Conservation (phyloP, 2,113 vertebrate genomes). For the Brienomyrus brachyistius region DNA sequence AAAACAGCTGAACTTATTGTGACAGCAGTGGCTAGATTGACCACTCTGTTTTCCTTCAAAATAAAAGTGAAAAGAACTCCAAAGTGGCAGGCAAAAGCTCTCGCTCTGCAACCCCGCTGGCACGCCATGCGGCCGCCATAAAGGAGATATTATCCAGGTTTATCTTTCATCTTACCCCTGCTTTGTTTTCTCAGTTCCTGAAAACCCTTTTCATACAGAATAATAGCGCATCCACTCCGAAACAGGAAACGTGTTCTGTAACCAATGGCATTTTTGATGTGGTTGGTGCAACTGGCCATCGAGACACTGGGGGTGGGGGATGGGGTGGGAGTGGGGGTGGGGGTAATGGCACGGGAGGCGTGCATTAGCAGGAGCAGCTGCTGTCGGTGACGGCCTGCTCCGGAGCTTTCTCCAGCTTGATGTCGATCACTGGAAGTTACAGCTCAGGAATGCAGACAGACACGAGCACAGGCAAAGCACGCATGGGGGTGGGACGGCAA, state of each 20-base stretch:
- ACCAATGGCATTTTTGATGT: conserved; percentile 45
- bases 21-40: neutral
- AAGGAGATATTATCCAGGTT: neutral
- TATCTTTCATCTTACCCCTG: conserved; percentile 1
- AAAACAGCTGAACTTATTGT: neutral
- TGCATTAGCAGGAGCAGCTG: conserved; percentile 78
- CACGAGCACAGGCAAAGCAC: neutral
- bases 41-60: neutral
- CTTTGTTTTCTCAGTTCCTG: conserved; percentile 37
- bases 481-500: neutral
- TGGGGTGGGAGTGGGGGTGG: conserved; percentile 25
- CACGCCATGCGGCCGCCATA: neutral
- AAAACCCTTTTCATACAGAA: conserved; percentile 48
- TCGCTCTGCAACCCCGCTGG: neutral
- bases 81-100: neutral
- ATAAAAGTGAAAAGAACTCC: neutral
- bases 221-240: conserved; percentile 70
- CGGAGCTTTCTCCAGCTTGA: conserved; percentile 79
- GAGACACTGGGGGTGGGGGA: conserved; percentile 48
- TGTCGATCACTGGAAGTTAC: conserved; percentile 73
- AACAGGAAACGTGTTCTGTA: conserved; percentile 42
- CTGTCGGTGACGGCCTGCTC: conserved; percentile 82
- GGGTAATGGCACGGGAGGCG: conserved; percentile 5
- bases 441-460: conserved; percentile 58
- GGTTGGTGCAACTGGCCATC: conserved; percentile 57